These are phyloP conservation scores for Melanotaenia nigrans DNA, from an alignment of 2,797 vertebrate genomes.

Conservation along the genomic window DNA sequence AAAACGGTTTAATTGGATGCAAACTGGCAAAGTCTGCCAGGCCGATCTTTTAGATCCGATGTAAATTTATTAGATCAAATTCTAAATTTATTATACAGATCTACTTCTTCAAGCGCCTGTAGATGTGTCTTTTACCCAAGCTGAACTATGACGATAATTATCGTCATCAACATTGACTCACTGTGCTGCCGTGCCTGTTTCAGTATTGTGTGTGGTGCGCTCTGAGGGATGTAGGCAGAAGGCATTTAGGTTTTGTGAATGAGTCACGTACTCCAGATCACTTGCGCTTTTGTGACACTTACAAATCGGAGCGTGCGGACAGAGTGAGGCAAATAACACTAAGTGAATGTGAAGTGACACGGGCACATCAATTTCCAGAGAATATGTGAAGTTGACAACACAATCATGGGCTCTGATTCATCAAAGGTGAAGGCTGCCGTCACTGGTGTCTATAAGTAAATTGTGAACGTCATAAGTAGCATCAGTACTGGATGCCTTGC, in stretches of 20 bases:
- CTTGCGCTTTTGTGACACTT: constrained; percentile 40
- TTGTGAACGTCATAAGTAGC: constrained; percentile 41
- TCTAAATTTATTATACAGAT: neutral
- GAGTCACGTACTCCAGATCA: constrained; percentile 57
- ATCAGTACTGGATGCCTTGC: constrained; percentile 24
- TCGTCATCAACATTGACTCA: constrained; percentile 51
- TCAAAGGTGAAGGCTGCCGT: constrained; percentile 40
- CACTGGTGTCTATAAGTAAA: constrained; percentile 25
- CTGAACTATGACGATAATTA: constrained; percentile 23
- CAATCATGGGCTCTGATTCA: constrained; percentile 44
- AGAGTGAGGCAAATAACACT: constrained; percentile 28
- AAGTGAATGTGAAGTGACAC: constrained; percentile 50
- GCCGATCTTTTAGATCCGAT: constrained; percentile 6
- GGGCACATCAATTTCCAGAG: constrained; percentile 23
- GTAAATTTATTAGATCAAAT: constrained; percentile 7
- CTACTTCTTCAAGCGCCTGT: neutral
- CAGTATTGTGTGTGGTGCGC: constrained; percentile 25
- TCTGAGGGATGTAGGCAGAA: constrained; percentile 47
- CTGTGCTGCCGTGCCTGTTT: constrained; percentile 17
- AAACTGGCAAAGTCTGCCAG: neutral
- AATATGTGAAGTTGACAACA: constrained; percentile 13
- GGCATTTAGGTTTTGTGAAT: constrained; percentile 50
- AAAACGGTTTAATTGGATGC: neutral
- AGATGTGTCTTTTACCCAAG: constrained; percentile 18
- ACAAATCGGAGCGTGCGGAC: constrained; percentile 16